Percentiles rank a stretch among this genome's conserved stretches.
Conservation (phyloP, 2,888 invertebrate genomes). For the Calameuta idolon region DNA sequence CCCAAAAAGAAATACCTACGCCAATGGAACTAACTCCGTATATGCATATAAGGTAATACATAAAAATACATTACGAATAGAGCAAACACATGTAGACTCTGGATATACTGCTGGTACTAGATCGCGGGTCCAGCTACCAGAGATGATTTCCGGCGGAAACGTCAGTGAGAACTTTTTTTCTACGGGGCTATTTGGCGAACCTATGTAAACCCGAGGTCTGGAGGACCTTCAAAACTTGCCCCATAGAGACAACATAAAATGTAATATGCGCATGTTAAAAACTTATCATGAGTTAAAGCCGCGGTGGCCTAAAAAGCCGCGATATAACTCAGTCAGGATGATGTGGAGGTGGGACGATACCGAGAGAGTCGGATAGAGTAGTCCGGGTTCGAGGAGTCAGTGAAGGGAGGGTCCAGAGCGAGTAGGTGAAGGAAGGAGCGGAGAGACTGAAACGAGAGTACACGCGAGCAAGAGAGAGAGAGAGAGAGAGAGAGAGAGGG, state of each 20-base stretch:
- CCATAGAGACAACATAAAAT: slow-evolving; percentile 5
- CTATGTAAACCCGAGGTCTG: not conserved
- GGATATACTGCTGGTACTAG: not conserved
- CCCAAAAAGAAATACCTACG: not conserved
- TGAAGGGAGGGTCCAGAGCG: too few species aligned
- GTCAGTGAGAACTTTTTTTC: not conserved
- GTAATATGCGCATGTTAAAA: slow-evolving; percentile 9
- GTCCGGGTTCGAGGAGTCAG: not conserved
- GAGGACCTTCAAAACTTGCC: not conserved
- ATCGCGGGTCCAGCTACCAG: not conserved
- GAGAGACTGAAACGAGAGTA: not conserved
- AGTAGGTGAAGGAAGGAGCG: not conserved
- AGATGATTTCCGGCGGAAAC: not conserved
- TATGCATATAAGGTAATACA: not conserved
- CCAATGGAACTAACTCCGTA: not conserved
- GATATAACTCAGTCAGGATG: slow-evolving; percentile 12
- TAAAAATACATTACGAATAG: not conserved
- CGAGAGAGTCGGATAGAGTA: not conserved
- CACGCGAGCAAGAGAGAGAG: not conserved
- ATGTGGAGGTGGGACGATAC: not conserved
- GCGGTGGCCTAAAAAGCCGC: slow-evolving; percentile 29
- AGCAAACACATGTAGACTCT: not conserved
- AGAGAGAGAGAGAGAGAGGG: not conserved
- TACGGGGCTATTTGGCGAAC: not conserved
- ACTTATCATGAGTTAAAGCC: slow-evolving; percentile 10